phyloP scores from a whole-genome alignment of 1,140 invertebrate genomes.

The Pararge aegeria region DNA sequence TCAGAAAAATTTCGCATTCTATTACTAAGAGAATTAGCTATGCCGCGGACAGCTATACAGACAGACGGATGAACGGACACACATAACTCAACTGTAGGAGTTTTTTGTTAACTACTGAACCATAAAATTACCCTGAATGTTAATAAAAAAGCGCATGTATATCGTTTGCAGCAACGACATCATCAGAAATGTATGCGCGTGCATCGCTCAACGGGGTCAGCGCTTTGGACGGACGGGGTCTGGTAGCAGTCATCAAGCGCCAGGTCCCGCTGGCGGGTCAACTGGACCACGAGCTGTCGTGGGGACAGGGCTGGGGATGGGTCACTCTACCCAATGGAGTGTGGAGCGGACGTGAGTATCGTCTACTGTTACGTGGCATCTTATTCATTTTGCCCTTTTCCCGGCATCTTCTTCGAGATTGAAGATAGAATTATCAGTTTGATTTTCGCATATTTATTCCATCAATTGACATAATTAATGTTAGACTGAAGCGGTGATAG shows the following conservation, averaged over 20 bases:
- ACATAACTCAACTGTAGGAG: too few species aligned
- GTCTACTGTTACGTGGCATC: conserved; percentile 5
- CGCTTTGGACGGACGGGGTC: conserved; percentile 63
- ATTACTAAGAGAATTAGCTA: too few species aligned
- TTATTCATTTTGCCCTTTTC: not conserved
- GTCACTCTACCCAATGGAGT: conserved; percentile 82
- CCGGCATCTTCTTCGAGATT: too few species aligned
- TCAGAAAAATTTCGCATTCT: too few species aligned
- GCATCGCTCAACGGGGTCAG: conserved; percentile 50
- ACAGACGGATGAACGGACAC: too few species aligned
- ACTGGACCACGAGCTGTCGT: conserved; percentile 71
- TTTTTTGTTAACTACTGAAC: too few species aligned
- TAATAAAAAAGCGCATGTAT: not conserved
- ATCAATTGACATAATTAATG: too few species aligned
- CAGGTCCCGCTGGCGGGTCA: conserved; percentile 77
- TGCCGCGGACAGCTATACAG: too few species aligned
- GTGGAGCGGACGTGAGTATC: conserved; percentile 80
- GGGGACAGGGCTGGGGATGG: conserved; percentile 82
- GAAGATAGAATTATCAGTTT: too few species aligned
- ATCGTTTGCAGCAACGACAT: conserved; percentile 73
- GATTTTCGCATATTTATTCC: too few species aligned
- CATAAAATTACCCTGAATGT: not conserved
- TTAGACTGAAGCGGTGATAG: too few species aligned
- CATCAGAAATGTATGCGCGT: conserved; percentile 68
- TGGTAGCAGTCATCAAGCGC: conserved; percentile 74